phyloP scores from a whole-genome alignment of 2,113 vertebrate genomes.

The Synodontis membranacea region DNA sequence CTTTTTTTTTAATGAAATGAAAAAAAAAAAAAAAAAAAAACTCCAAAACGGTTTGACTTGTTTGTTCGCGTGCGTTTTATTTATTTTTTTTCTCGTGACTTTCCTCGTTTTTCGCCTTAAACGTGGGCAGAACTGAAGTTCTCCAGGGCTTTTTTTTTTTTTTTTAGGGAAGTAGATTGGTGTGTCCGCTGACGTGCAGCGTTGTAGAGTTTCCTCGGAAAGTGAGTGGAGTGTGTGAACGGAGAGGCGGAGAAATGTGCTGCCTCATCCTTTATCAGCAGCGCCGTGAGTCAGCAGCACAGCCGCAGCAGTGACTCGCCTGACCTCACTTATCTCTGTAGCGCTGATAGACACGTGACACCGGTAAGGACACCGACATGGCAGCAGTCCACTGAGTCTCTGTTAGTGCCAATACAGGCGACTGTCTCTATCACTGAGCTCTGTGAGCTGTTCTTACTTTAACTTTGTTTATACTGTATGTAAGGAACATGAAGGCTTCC shows the following conservation, averaged over 20 bases:
- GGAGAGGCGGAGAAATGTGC: slow-evolving; percentile 66
- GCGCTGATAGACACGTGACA: not conserved
- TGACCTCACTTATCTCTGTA: not conserved
- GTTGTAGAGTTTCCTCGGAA: not conserved
- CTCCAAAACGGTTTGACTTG: too few relatives aligned
- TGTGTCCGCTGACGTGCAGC: not conserved
- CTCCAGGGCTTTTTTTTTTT: slow-evolving; percentile 1
- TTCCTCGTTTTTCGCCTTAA: not conserved
- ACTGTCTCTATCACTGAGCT: not conserved
- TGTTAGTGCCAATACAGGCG: too few relatives aligned
- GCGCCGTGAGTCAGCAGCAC: slow-evolving; percentile 73
- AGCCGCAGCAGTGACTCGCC: not conserved
- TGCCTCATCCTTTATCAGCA: slow-evolving; percentile 79
- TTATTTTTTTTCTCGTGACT: not conserved
- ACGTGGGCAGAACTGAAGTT: not conserved
- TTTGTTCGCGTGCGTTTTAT: too few relatives aligned
- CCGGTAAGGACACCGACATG: slow-evolving; percentile 16
- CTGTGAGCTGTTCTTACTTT: not conserved
- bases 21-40: too few relatives aligned
- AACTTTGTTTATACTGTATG: not conserved
- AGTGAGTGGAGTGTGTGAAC: slow-evolving; percentile 12
- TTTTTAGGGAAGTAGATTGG: not conserved
- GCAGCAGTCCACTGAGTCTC: not conserved
- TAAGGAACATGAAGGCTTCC: not conserved
- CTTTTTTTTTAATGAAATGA: too few relatives aligned